Percentiles rank a stretch among this genome's conserved stretches.
These are phyloP conservation scores for Montipora capricornis DNA, from an alignment of 64 coral and sea anemone species.

Conservation along the genomic window DNA sequence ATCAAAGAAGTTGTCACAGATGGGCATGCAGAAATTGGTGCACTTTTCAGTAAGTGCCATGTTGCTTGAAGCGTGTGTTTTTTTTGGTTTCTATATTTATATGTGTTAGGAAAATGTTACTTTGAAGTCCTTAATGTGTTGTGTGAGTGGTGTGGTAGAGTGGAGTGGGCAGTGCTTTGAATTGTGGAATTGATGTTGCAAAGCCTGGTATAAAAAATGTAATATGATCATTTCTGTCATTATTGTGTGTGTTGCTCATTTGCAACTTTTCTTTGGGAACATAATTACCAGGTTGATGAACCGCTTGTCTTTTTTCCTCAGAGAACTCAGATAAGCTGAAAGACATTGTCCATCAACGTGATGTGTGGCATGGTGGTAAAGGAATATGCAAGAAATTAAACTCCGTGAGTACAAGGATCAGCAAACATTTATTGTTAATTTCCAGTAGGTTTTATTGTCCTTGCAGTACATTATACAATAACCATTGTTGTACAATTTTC, in stretches of 20 bases:
- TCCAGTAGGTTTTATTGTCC: background rate
- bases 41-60: slow-evolving; percentile 11
- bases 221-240: no score
- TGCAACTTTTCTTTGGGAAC: no score
- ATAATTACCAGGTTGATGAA: background rate
- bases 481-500: no score
- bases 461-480: no score
- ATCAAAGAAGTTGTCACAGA: slow-evolving; percentile 29
- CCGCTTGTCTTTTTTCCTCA: background rate
- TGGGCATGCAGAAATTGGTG: slow-evolving; percentile 24
- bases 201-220: no score
- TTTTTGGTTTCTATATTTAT: no score
- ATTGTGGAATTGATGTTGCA: no score
- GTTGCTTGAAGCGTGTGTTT: background rate
- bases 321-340: slow-evolving; percentile 45
- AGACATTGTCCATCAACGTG: slow-evolving; percentile 6
- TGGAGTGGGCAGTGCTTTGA: no score
- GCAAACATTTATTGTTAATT: background rate
- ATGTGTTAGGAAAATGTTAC: no score
- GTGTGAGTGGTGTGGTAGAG: no score
- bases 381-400: slow-evolving; percentile 23
- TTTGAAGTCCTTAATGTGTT: no score
- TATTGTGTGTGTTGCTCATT: no score
- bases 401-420: background rate
- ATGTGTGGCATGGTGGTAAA: slow-evolving; percentile 36